Evolutionary conservation across 2,113 vertebrate species (phyloP), one percentile per base, ranked within the genome.

Genomic region (Peucedramus taeniatus): DNA sequence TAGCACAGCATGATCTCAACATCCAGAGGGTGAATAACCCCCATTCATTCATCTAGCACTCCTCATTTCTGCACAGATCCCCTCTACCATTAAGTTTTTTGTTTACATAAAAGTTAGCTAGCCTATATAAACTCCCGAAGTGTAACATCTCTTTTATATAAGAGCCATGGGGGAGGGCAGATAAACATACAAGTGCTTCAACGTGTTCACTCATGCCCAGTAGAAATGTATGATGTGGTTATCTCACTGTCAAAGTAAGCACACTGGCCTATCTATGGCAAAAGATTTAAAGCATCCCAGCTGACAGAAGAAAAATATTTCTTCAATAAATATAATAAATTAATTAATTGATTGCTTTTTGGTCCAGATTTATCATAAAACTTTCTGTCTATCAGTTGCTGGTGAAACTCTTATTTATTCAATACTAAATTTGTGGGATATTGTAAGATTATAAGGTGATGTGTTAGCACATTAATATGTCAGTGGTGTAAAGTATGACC

Each of bases 1-100:
- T 96, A 97, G 91, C 49, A 50, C 64, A 50, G 17, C 21, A 27
- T 95, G 86, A 97, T 79, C 63, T 95, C 90, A 96, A 11, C 49
- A 15, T 63, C 31, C n/a, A 75, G 53, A 35, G 54, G 47, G 51
- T 95, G 91, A 97, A 97, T 96, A 93, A 93, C 23, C 10, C 74
- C 57, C 75, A 80, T 96, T 97, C 96, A 95, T 95, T 93, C 72
- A 74, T 51, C 63, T 37, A 7, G 14, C 6, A 1, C 42, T 54
- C 33, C 68, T 91, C 14, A 0, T n/a, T 91, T 91, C 89, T 81
- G 35, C 71, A 61, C 33, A 61, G 81, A 88, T 57, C 26, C 27
- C 39, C 44, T 79, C 76, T 89, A 91, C 83, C 77, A 83, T 82
- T 64, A 85, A 81, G 50, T 40, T 91, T 64, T 69, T 94, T 92